Evolutionary conservation across 1,140 invertebrate genomes (phyloP), one percentile per base, ranked within the genome.

Genomic region (Acromyrmex echinatior): DNA sequence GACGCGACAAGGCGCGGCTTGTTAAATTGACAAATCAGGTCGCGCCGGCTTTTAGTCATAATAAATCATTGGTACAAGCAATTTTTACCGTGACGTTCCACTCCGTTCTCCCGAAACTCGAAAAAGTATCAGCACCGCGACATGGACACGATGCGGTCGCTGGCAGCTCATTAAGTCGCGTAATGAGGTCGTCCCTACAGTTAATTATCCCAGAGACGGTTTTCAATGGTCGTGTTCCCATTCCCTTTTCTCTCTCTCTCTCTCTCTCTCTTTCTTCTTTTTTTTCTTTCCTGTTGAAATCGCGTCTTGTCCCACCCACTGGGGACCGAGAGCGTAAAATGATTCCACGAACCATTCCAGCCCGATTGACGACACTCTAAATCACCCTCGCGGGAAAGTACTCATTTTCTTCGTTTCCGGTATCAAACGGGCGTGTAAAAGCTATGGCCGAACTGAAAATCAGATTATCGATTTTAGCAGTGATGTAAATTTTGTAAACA

Each of bases 101-200:
- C 35, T 49, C 18, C 18, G 31, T 60, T 60, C 68, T 60, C 56
- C 56, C 39, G 56, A 74, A 74, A 82, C 16, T 62, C 53, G 21
- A 31, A 62, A 62, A 82, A 74, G 80, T 82, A 82, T 82, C 80
- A 73, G 25, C 70, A 18, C 10, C 53, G 25, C 45, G 45, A 28
- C 35, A 4, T 28, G 35, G n/a, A 77, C 28, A 25, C 78, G 66
- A 66, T 39, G 62, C 70, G 70, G 53, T 21, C 76, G 73, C 56
- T 74, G 86, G 90, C 90, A 90, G 82, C 92, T 93, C 92, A 92
- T 93, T 93, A 93, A 92, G 86, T 65, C 56, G 45, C 86, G 80
- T 93, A 93, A 93, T 93, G 91, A 92, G 90, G 70, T 93, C 89
- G 86, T 92, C 77, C 74, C 89, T 60, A 87, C 85, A 86, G 92